Conservation (phyloP, 2,797 vertebrate genomes). For the Melanotaenia trifasciata region DNA sequence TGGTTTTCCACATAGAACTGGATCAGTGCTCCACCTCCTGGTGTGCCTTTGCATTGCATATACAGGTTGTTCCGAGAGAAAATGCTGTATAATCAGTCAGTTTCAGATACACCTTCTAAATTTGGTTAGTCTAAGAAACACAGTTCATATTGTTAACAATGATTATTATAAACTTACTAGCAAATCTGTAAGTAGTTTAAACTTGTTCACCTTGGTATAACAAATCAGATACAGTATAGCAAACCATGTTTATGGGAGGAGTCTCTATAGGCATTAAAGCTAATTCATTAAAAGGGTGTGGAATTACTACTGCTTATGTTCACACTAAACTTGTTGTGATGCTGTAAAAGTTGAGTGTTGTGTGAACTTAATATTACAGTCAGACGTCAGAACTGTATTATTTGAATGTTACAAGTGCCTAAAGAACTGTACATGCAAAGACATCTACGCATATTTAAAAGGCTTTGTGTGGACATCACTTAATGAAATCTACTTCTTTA, state of each 20-base stretch:
- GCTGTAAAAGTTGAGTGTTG: constrained; percentile 47
- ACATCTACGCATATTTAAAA: constrained; percentile 72
- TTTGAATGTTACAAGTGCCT: constrained; percentile 86
- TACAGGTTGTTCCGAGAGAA: constrained; percentile 42
- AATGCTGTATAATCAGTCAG: constrained; percentile 32
- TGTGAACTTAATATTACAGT: constrained; percentile 59
- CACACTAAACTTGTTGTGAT: constrained; percentile 50
- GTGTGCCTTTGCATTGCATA: constrained; percentile 79
- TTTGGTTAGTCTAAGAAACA: not conserved
- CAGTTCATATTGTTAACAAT: not conserved
- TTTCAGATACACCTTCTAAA: constrained; percentile 29
- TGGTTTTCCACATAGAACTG: constrained; percentile 49
- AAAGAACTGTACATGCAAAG: constrained; percentile 76
- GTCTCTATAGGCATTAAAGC: constrained; percentile 30
- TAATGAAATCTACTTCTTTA: constrained; percentile 31
- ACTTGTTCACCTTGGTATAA: constrained; percentile 24
- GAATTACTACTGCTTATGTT: constrained; percentile 41
- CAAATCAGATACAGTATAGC: not conserved
- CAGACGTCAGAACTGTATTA: constrained; percentile 72
- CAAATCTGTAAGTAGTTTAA: constrained; percentile 30
- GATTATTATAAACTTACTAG: constrained; percentile 6
- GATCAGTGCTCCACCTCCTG: constrained; percentile 79
- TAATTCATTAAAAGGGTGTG: constrained; percentile 15
- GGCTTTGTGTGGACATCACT: constrained; percentile 61
- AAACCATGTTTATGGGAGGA: constrained; percentile 15